Conservation (phyloP, 2,888 invertebrate genomes). For the Stenotaenia linearis region DNA sequence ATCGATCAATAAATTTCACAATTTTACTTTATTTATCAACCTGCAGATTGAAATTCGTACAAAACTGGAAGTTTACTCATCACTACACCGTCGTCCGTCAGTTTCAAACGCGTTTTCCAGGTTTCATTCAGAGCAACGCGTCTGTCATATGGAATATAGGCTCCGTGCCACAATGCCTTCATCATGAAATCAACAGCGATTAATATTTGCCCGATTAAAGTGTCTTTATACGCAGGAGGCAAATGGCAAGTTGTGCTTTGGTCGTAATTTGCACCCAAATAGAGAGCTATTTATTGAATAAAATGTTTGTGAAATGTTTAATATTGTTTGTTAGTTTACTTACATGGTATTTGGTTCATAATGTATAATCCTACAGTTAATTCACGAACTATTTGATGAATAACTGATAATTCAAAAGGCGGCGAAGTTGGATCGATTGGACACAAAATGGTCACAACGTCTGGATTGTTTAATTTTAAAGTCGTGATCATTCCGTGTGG, state of each 20-base stretch:
- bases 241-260: constrained; percentile 30
- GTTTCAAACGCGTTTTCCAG: constrained; percentile 29
- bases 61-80: constrained; percentile 28
- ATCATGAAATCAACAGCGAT: constrained; percentile 32
- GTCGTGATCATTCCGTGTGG: constrained; percentile 6
- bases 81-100: constrained; percentile 28
- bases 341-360: constrained; percentile 36
- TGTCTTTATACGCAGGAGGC: constrained; percentile 34
- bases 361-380: constrained; percentile 32
- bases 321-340: background rate
- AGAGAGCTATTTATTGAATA: constrained; percentile 24
- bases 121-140: constrained; percentile 16
- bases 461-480: background rate
- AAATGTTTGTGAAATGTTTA: background rate
- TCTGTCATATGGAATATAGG: constrained; percentile 14
- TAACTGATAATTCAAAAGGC: background rate
- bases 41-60: constrained; percentile 30
- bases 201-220: constrained; percentile 31
- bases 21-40: constrained; percentile 7
- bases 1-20: background rate
- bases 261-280: constrained; percentile 29
- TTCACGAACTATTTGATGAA: constrained; percentile 34
- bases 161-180: constrained; percentile 34
- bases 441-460: background rate
- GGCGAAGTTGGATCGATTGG: background rate